Base-by-base conservation (phyloP, 2,888 invertebrate genomes). In the Atethmia centrago region DNA sequence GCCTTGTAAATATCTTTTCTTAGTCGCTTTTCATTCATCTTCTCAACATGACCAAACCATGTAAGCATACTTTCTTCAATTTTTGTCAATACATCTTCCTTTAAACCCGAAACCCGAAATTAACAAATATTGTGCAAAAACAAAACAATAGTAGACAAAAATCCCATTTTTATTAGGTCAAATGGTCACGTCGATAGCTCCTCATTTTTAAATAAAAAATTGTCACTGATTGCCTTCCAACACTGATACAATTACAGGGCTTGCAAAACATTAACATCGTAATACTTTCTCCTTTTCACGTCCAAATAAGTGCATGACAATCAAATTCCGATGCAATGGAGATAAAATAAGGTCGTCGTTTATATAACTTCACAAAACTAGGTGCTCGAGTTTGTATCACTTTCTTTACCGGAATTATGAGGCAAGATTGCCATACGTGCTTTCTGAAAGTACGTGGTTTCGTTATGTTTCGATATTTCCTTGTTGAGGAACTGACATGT, bases 371-470 rank as follows among this genome's bases (percentile, higher is more conserved):
- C 56, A 56, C 16, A 36, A 63, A 62, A 83, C 40, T 61, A 49
- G 62, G 76, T 79, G 80, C 68, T 77, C 83, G 25, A 78, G 47
- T 78, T 78, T 59, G 56, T 62, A 63, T 72, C 36, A 61, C 84
- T 84, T 85, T 85, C 86, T 56, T 72, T 77, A 76, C 45, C 62
- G 69, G 63, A 74, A 74, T 68, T 31, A 58, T 74, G 64, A 53
- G 58, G 64, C 71, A 63, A 28, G 3, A 70, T 56, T 12, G 9
- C 45, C 14, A 36, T 68, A 71, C 66, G 61, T 74, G 61, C 16
- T 64, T 69, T 73, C 19, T 21, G 36, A 56, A 61, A 55, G 51
- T 53, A 72, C 67, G 49, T 72, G 71, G 21, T 70, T 70, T 53
- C 3, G 42, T 49, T 51, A 31, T 21, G 5, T 55, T 45, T 51